Base-by-base conservation (phyloP, 2,113 vertebrate species). In the Psephotus haematonotus region DNA sequence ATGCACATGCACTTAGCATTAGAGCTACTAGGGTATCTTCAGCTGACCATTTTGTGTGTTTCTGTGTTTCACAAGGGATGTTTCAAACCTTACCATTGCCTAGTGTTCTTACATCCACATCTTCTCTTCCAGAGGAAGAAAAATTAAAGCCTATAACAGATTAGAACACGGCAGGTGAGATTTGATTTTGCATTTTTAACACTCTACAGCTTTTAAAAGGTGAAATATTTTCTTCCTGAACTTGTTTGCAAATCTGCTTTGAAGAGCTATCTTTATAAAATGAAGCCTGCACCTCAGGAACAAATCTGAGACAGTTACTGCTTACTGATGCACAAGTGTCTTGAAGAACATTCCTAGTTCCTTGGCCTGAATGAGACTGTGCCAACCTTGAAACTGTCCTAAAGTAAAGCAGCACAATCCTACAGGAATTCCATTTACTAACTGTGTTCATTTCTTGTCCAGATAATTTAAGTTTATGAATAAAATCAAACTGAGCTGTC, bases 81-180 rank as follows among this genome's bases (percentile, higher is more conserved):
- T 79, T 25, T 10, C 78, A 78, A 90, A 77, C 86, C 97, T 98
- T 98, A 99, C 99, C 99, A 6, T 98, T 99, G 95, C 99, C 99
- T n/a, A 99, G 97, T 10, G 99, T 99, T 91, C 99, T 98, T 33
- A 99, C 99, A 52, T 99, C 99, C 86, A 99, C 99, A 24, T 99
- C 99, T 97, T 99, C 99, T 97, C 99, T 98, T 87, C 99, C 99
- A 44, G 99, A 99, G 16, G 99, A 99, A 74, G 99, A 99, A 98
- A 99, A 99, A 96, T 99, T 99, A 97, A 99, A 99, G 91, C 98
- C 99, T 99, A 24, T 23, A 97, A 92, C 23, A 97, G 68, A 96
- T 87, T 84, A 70, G 49, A 91, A 93, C 31, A 95, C 14, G 52
- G 65, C n/a, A 88, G 13, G 41, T 94, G 71, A 89, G 28, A 71